These are phyloP conservation scores for Hemicentrotus pulcherrimus DNA, from an alignment of 35 echinoderm and acorn worm genomes.

Conservation along the genomic window DNA sequence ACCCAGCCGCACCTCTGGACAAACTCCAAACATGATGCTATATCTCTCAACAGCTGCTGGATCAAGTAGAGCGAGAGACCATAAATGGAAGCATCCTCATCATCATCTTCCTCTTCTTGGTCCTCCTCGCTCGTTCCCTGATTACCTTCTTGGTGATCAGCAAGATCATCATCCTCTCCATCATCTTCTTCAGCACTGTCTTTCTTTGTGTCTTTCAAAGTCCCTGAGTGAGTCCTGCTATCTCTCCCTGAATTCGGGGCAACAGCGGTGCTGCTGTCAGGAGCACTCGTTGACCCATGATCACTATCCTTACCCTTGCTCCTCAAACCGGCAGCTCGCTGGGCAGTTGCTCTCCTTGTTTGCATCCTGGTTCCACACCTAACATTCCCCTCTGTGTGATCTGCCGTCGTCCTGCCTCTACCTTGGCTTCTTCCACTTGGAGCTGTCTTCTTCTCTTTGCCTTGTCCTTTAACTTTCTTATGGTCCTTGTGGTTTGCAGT, in stretches of 20 bases:
- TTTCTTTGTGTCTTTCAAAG: neutral
- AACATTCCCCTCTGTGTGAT: neutral
- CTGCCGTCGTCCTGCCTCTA: neutral
- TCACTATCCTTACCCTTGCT: neutral
- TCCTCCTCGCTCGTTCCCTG: neutral
- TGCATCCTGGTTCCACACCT: neutral
- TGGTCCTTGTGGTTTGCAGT: neutral
- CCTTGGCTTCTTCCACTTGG: neutral
- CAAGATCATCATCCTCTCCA: neutral
- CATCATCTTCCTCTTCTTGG: neutral
- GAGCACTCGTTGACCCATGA: neutral
- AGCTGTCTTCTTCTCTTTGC: neutral
- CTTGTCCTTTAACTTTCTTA: neutral
- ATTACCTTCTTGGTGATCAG: neutral
- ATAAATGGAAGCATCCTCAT: conserved; percentile 17
- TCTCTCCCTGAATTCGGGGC: neutral
- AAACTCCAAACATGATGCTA: conserved; percentile 77
- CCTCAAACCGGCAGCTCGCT: neutral
- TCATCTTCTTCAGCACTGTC: neutral
- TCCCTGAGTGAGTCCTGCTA: conserved; percentile 20
- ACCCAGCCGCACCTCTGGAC: conserved; percentile 80
- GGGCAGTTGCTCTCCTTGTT: neutral
- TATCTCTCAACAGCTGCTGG: conserved; percentile 72
- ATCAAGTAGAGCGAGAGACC: conserved; percentile 88
- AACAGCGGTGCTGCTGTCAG: neutral